These are phyloP conservation scores for Antheraea pernyi DNA, from an alignment of 1,140 invertebrate species.

Conservation along the genomic window DNA sequence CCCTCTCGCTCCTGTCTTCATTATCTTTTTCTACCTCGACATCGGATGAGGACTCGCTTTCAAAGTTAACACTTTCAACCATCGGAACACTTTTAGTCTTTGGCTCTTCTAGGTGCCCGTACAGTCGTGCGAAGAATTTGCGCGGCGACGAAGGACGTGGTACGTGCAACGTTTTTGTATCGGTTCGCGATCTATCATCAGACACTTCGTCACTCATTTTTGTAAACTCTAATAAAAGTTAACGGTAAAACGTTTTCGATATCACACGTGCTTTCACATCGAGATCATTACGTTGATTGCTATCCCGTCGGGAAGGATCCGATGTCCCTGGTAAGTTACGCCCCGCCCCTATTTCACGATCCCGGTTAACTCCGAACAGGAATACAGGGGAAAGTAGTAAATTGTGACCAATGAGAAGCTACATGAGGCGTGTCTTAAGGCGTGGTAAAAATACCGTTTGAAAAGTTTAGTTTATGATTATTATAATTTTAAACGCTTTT, in stretches of 20 bases:
- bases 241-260: background rate
- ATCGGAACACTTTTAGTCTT: slow-evolving; percentile 31
- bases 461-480: background rate
- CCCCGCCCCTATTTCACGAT: slow-evolving; percentile 43
- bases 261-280: slow-evolving; percentile 44
- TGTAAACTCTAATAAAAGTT: slow-evolving; percentile 13
- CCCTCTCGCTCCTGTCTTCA: slow-evolving; percentile 26
- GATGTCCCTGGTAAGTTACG: slow-evolving; percentile 33
- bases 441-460: background rate
- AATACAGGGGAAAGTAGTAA: slow-evolving; percentile 42
- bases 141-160: slow-evolving; percentile 82
- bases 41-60: slow-evolving; percentile 72
- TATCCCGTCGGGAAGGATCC: slow-evolving; percentile 46
- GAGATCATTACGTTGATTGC: slow-evolving; percentile 55
- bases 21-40: slow-evolving; percentile 60
- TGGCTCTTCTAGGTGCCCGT: slow-evolving; percentile 81
- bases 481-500: background rate
- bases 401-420: slow-evolving; percentile 45
- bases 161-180: slow-evolving; percentile 35
- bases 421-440: slow-evolving; percentile 44
- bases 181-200: slow-evolving; percentile 26
- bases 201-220: slow-evolving; percentile 40
- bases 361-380: slow-evolving; percentile 36
- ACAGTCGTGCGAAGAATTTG: slow-evolving; percentile 84
- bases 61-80: slow-evolving; percentile 31